A percentile compares a stretch with the other conserved stretches of the same genome.
These are phyloP conservation scores for Willowsia nigromaculata DNA, from an alignment of 2,888 invertebrate species.

Conservation along the genomic window DNA sequence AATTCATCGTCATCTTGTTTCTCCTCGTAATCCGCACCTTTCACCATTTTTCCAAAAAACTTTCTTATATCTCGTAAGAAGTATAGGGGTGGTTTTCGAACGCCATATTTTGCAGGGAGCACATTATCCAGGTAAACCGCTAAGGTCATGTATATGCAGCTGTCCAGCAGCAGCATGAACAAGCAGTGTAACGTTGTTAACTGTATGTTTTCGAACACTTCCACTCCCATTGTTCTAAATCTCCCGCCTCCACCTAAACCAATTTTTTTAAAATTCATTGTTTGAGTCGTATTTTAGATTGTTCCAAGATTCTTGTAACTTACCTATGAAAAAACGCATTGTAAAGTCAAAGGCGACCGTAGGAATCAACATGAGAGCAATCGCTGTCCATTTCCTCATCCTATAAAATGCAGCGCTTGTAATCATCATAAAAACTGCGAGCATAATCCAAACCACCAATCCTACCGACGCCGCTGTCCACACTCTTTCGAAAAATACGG, in stretches of 20 bases:
- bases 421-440: background rate
- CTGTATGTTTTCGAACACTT: conserved; percentile 79
- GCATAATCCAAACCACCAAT: conserved; percentile 9
- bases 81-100: conserved; percentile 85
- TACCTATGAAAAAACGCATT: background rate
- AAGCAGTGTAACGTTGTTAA: conserved; percentile 79
- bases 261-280: background rate
- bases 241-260: conserved; percentile 79
- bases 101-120: conserved; percentile 86
- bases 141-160: conserved; percentile 82
- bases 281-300: background rate
- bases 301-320: background rate
- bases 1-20: background rate
- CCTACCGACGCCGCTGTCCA: conserved; percentile 9
- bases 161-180: conserved; percentile 78
- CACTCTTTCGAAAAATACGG: conserved; percentile 12
- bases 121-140: conserved; percentile 85
- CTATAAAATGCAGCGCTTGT: background rate
- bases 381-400: background rate
- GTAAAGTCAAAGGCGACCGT: conserved; percentile 76
- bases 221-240: conserved; percentile 78
- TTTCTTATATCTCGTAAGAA: conserved; percentile 80
- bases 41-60: background rate
- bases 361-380: conserved; percentile 73
- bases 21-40: background rate